Percentiles rank a stretch among this genome's conserved stretches.
phyloP scores from a whole-genome alignment of 1,140 invertebrate species.

The Dendroctonus valens region DNA sequence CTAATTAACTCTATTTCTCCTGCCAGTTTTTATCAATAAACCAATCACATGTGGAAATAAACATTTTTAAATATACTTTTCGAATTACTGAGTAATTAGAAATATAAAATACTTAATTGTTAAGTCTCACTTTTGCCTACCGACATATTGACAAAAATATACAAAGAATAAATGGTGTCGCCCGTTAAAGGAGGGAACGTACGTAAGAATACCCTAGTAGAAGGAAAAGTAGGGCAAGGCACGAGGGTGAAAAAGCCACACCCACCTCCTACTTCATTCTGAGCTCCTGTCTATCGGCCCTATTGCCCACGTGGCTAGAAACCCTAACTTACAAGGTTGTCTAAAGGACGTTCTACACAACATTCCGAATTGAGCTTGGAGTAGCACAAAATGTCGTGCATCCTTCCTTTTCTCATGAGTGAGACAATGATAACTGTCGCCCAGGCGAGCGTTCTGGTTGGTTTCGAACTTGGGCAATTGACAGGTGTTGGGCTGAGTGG shows the following conservation, averaged over 20 bases:
- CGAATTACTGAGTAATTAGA: too few species aligned
- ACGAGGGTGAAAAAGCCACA: conserved; percentile 11
- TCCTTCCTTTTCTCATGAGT: conserved; percentile 20
- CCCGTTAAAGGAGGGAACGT: too few species aligned
- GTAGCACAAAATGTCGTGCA: conserved; percentile 24
- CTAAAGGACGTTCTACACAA: conserved; percentile 13
- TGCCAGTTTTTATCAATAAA: too few species aligned
- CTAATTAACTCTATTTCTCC: too few species aligned
- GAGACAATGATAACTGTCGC: conserved; percentile 10
- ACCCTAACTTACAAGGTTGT: conserved; percentile 23
- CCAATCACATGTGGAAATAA: too few species aligned
- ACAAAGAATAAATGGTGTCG: too few species aligned
- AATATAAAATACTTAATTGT: too few species aligned
- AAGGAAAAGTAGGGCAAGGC: too few species aligned
- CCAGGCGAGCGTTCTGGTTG: neutral
- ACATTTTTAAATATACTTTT: too few species aligned
- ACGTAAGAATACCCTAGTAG: too few species aligned
- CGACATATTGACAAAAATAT: too few species aligned
- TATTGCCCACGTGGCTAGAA: conserved; percentile 24
- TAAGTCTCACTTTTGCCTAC: too few species aligned
- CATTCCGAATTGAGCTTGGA: conserved; percentile 1
- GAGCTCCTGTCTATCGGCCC: conserved; percentile 19
- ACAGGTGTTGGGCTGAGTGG: neutral
- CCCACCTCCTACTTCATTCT: conserved; percentile 28
- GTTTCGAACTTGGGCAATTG: neutral